Percentiles rank a stretch among this genome's conserved stretches.
Evolutionary conservation across 2,113 vertebrate genomes (phyloP).

Genomic region (Pelusios castaneus): DNA sequence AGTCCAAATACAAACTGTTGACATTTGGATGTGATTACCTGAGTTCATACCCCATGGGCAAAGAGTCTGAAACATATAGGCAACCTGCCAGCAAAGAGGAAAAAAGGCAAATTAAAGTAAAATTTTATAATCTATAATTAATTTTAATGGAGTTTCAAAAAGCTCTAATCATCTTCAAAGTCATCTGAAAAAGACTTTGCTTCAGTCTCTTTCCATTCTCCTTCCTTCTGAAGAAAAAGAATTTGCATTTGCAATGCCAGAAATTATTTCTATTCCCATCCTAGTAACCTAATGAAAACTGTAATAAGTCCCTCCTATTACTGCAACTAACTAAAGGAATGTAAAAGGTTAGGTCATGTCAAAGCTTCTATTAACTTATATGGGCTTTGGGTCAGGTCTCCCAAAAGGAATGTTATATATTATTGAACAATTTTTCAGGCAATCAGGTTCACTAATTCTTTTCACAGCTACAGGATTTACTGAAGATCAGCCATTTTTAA

Average conservation of each 20-base stretch:
- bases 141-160: slow-evolving; percentile 41
- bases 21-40: not conserved
- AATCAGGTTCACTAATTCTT: slow-evolving; percentile 23
- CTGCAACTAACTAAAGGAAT: slow-evolving; percentile 48
- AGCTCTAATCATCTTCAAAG: slow-evolving; percentile 5
- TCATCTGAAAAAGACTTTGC: not conserved
- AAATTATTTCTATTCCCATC: slow-evolving; percentile 39
- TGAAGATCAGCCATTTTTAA: not conserved
- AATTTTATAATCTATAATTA: not conserved
- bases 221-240: not conserved
- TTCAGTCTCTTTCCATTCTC: slow-evolving; percentile 9
- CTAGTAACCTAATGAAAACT: slow-evolving; percentile 28
- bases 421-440: slow-evolving; percentile 58
- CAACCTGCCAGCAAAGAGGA: not conserved
- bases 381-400: not conserved
- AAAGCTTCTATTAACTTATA: not conserved
- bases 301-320: slow-evolving; percentile 28
- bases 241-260: slow-evolving; percentile 19
- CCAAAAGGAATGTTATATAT: slow-evolving; percentile 10
- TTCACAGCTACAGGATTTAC: not conserved
- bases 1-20: not conserved
- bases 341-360: not conserved
- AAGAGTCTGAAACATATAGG: not conserved
- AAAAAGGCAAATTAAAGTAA: slow-evolving; percentile 13
- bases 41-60: not conserved